Percentiles rank a stretch among this genome's conserved stretches.
phyloP scores from a whole-genome alignment of 1,140 invertebrate species.

The Orius laevigatus region DNA sequence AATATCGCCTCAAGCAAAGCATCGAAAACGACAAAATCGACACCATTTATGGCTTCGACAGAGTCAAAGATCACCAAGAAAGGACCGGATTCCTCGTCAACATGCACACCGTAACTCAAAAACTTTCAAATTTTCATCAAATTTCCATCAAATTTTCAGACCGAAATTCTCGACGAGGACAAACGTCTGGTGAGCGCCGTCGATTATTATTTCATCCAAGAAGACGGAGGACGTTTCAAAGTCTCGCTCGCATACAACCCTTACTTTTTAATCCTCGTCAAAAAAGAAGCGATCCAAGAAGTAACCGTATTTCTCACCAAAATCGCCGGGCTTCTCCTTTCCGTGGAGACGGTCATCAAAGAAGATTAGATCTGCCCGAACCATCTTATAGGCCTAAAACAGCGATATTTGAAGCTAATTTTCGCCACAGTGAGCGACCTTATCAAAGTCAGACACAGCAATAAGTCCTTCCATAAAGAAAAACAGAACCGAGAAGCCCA shows the following conservation, averaged over 20 bases:
- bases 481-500: conserved; percentile 73
- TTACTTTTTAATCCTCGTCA: conserved; percentile 82
- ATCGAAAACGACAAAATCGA: conserved; percentile 79
- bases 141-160: conserved; percentile 38
- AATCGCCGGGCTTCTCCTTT: conserved; percentile 58
- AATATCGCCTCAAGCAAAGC: conserved; percentile 46
- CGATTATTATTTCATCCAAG: conserved; percentile 94
- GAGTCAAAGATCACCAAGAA: conserved; percentile 65
- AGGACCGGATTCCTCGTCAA: conserved; percentile 89
- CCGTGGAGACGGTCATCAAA: conserved; percentile 70
- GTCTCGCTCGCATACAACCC: conserved; percentile 80
- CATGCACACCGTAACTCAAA: conserved; percentile 67
- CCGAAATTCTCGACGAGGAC: conserved; percentile 89
- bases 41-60: conserved; percentile 82
- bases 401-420: conserved; percentile 79
- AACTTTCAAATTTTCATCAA: background rate
- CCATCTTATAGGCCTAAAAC: conserved; percentile 85
- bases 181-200: conserved; percentile 81
- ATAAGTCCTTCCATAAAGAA: conserved; percentile 68
- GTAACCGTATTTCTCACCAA: conserved; percentile 78
- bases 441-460: conserved; percentile 71
- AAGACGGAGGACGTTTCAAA: conserved; percentile 90
- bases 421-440: conserved; percentile 82
- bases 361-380: conserved; percentile 96
- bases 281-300: conserved; percentile 65